Evolutionary conservation across 23 tunicate species (phyloP).

Genomic region (Oikopleura dioica): DNA sequence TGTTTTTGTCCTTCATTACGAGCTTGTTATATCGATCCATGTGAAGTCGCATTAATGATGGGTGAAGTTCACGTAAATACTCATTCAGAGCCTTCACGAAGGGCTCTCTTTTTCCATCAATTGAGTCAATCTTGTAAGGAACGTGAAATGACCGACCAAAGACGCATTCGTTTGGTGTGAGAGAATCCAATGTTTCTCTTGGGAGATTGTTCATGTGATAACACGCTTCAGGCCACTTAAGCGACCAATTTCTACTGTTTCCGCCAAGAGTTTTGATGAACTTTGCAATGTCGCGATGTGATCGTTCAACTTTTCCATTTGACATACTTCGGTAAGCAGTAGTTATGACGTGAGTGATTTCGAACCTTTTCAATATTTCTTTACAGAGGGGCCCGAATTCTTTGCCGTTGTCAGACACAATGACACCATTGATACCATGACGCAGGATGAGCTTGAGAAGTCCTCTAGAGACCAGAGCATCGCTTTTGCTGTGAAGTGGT

Average conservation of each 20-base stretch:
- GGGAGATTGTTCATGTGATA: background rate
- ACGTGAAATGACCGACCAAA: background rate
- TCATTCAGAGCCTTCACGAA: too few species aligned
- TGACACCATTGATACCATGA: background rate
- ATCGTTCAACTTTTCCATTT: conserved; percentile 1
- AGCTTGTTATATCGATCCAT: too few species aligned
- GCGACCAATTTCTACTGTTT: background rate
- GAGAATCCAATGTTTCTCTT: background rate
- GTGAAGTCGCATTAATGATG: too few species aligned
- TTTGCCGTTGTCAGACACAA: background rate
- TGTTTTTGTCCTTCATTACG: too few species aligned
- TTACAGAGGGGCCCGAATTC: background rate
- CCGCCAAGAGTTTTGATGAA: background rate
- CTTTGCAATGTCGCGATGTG: background rate
- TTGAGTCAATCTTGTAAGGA: too few species aligned
- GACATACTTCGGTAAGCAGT: background rate
- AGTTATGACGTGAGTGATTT: background rate
- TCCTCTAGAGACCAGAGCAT: background rate
- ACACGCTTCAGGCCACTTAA: background rate
- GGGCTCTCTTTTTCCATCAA: too few species aligned
- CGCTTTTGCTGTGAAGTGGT: background rate
- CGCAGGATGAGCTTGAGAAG: background rate
- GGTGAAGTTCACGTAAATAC: too few species aligned
- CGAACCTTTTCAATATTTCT: background rate
- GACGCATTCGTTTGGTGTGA: background rate